Evolutionary conservation across 2,888 invertebrate species (phyloP).

Genomic region (Liopterus haemorrhoidalis): DNA sequence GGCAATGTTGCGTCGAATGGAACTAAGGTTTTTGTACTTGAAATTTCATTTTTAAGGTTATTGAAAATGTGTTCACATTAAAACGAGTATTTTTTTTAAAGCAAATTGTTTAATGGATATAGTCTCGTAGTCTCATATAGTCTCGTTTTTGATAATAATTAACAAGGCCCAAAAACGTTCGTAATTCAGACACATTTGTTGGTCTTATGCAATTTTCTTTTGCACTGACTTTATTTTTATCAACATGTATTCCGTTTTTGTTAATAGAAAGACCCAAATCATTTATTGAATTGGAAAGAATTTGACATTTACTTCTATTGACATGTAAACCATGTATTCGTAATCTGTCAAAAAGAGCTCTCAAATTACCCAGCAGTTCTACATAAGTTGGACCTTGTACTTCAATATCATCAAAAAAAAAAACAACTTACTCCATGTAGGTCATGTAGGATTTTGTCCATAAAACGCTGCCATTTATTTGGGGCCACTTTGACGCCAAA

Average conservation of each 20-base stretch:
- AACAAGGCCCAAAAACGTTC: conserved; percentile 26
- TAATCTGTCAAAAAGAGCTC: conserved; percentile 7
- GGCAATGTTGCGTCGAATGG: conserved; percentile 31
- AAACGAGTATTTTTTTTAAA: conserved; percentile 16
- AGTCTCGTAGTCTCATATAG: conserved; percentile 30
- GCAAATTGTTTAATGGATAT: conserved; percentile 27
- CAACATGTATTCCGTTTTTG: conserved; percentile 11
- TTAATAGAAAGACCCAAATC: conserved; percentile 28
- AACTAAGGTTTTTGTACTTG: conserved; percentile 27
- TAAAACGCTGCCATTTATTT: conserved; percentile 35
- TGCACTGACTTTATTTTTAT: conserved; percentile 15
- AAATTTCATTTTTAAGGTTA: conserved; percentile 28
- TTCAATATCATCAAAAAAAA: conserved; percentile 37
- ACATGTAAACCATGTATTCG: conserved; percentile 13
- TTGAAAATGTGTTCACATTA: conserved; percentile 22
- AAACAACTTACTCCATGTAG: conserved; percentile 34
- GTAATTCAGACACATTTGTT: conserved; percentile 6
- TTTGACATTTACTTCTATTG: conserved; percentile 28
- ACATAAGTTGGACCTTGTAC: conserved; percentile 29
- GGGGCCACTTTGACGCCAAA: conserved; percentile 36
- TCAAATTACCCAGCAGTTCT: conserved; percentile 15
- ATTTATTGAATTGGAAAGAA: conserved; percentile 26
- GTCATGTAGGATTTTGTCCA: conserved; percentile 36
- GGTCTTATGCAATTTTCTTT: conserved; percentile 11
- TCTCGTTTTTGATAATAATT: conserved; percentile 35